Conservation (phyloP, 2,113 vertebrate genomes). For the Psittacula cyanocephala region DNA sequence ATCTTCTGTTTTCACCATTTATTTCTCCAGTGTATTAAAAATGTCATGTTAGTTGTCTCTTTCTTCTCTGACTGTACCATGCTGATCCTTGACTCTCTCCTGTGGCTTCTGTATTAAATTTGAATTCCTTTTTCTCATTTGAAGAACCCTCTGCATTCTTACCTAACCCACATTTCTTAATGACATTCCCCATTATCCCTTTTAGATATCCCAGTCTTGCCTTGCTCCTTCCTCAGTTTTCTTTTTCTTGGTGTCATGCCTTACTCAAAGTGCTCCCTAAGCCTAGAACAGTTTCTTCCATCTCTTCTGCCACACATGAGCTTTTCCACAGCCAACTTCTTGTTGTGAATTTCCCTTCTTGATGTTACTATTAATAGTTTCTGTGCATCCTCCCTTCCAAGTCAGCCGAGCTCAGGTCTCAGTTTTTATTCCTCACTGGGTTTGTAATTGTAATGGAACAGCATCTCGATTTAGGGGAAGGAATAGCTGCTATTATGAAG, state of each 20-base stretch:
- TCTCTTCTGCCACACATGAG: neutral
- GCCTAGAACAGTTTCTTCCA: neutral
- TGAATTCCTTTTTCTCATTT: neutral
- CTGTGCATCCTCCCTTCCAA: neutral
- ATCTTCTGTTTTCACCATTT: neutral
- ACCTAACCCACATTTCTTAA: neutral
- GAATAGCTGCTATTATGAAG: neutral
- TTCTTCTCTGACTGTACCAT: neutral
- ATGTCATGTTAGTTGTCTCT: neutral
- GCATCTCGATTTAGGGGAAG: neutral
- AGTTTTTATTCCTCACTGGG: neutral
- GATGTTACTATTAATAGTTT: neutral
- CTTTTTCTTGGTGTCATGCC: neutral
- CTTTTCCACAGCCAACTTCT: neutral
- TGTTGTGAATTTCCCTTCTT: neutral
- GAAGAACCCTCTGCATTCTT: neutral
- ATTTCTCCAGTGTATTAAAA: neutral
- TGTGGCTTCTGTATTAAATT: neutral
- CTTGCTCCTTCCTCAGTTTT: neutral
- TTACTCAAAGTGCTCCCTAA: neutral
- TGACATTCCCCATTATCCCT: neutral
- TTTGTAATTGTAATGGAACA: neutral
- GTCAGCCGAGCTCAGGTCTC: neutral
- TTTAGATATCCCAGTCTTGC: neutral
- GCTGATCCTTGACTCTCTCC: neutral